These are phyloP conservation scores for Callyntrura sp. DNA, from an alignment of 2,888 invertebrate genomes.

Conservation along the genomic window DNA sequence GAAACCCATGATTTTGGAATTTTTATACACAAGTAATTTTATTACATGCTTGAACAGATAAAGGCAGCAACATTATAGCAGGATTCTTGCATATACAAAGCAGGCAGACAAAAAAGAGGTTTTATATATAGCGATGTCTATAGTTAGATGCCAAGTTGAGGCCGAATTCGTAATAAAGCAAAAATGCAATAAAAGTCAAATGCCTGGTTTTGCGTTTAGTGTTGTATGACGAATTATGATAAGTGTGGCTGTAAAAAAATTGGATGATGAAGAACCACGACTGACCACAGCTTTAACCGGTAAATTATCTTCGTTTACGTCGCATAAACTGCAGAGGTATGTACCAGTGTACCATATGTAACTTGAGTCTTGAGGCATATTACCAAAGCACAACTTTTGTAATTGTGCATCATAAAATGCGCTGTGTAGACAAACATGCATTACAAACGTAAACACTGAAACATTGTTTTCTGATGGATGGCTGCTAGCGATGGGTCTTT, in stretches of 20 bases:
- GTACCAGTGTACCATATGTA: neutral
- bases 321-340: too few species aligned
- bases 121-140: neutral
- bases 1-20: conserved; percentile 1
- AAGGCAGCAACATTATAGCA: neutral
- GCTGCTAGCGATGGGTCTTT: too few species aligned
- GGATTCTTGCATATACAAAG: neutral
- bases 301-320: conserved; percentile 18
- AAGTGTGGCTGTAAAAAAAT: conserved; percentile 33
- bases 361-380: too few species aligned
- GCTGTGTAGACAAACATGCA: neutral
- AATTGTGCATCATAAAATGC: conserved; percentile 55
- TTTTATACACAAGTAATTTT: conserved; percentile 23
- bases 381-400: neutral
- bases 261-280: conserved; percentile 13
- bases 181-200: conserved; percentile 5
- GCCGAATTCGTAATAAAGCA: neutral
- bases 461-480: too few species aligned
- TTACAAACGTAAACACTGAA: too few species aligned
- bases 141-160: too few species aligned
- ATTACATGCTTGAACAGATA: conserved; percentile 33
- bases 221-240: conserved; percentile 21
- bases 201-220: neutral
- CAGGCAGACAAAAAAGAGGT: neutral
- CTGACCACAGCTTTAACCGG: conserved; percentile 51